Conservation (phyloP, 2,113 vertebrate genomes). For the pig (Sus scrofa) region T2T-Sscrofa CM000822.6:8118001-8118500, state of each 20-base stretch:
- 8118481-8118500: not conserved
- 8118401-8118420: not conserved
- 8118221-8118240: not conserved
- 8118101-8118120: not conserved
- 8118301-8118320: not conserved
- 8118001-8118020: no score
- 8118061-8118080: not conserved
- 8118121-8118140: not conserved
- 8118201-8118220: not conserved
- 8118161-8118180: not conserved
- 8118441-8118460: not conserved
- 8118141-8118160: not conserved
- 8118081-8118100: not conserved
- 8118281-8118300: not conserved
- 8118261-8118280: not conserved
- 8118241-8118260: not conserved
- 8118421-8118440: not conserved
- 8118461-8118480: fast-evolving
- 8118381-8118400: not conserved
- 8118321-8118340: not conserved
- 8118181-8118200: no score
- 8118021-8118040: not conserved
- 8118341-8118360: not conserved
- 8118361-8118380: not conserved
- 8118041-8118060: not conserved